Base-by-base conservation (phyloP, 2,113 vertebrate species). In the Oreochromis tanganicae region DNA sequence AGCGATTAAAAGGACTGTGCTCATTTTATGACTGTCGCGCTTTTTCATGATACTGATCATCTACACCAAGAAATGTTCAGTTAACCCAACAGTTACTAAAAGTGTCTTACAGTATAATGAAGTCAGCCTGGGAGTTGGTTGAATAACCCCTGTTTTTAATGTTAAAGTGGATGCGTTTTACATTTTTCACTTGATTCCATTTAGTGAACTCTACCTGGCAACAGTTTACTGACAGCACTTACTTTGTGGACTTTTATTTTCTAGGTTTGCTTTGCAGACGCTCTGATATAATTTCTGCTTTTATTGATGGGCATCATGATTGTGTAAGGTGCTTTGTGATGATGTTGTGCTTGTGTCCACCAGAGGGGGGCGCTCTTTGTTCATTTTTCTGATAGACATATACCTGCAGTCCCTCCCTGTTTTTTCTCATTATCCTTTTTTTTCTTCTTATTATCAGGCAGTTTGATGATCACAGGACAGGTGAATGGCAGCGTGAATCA, bases 401-500 rank as follows among this genome's bases (percentile, higher is more conserved):
- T 1, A 75, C 59, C 52, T 83, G 19, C 85, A 21, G 46, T 54
- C 52, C n/a, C 82, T 85, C 61, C 57, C 79, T 86, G 14, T 54
- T 41, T 79, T 7, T 7, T 36, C 73, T 82, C 14, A 27, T 11
- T 87, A 12, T 83, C 50, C 13, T 48, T 34, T 78, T 16, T 80
- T 46, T 82, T 1, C 34, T 38, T 21, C 12, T 82, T 0, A n/a
- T 52, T 24, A 80, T 4, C 79, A 94, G 91, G 88, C 3, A 89
- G 48, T 8, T 17, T 91, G 27, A 56, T 91, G 86, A 66, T 85
- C 68, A 87, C 90, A 32, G 95, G 92, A 12, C 92, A 95, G 36
- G 88, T 91, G 19, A 95, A 96, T 36, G 88, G 92, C 89, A 91
- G 81, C n/a, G 11, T 87, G 34, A 94, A 82, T 84, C 85, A 9